These are phyloP conservation scores for Stegostoma tigrinum DNA, from an alignment of 2,113 vertebrate species.

Conservation along the genomic window DNA sequence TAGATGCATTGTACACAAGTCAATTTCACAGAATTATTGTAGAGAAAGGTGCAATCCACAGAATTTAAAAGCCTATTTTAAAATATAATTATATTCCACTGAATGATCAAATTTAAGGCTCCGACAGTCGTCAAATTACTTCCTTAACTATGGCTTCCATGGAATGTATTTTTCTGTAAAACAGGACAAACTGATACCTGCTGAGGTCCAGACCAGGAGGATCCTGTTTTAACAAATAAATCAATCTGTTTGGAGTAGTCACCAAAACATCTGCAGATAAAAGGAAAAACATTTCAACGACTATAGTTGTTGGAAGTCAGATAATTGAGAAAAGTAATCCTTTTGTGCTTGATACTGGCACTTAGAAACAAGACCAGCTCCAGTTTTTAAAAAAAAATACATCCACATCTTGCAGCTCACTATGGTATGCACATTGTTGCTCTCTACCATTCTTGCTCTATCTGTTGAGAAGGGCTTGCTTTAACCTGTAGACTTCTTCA, in stretches of 20 bases:
- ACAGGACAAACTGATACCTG: conserved; percentile 57
- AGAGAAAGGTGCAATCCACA: neutral
- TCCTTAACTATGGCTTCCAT: neutral
- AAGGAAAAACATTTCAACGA: conserved; percentile 36
- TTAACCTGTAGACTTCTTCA: neutral
- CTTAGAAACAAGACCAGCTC: neutral
- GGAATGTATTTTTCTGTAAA: neutral
- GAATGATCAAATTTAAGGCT: neutral
- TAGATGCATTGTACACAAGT: neutral
- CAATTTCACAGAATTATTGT: neutral
- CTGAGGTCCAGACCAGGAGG: conserved; percentile 83
- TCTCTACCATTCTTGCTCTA: neutral
- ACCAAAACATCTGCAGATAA: conserved; percentile 77
- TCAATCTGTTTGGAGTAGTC: conserved; percentile 86
- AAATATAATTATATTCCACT: neutral
- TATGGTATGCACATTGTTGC: neutral
- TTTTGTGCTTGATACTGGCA: no score
- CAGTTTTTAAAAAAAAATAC: neutral
- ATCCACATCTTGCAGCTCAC: no score
- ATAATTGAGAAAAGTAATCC: neutral
- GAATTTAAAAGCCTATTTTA: neutral
- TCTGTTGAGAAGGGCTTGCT: neutral
- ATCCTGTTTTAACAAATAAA: conserved; percentile 85
- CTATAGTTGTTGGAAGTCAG: neutral
- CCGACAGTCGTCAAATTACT: neutral